These are phyloP conservation scores for Lithophane semibrunnea DNA, from an alignment of 2,888 invertebrate genomes.

Conservation along the genomic window DNA sequence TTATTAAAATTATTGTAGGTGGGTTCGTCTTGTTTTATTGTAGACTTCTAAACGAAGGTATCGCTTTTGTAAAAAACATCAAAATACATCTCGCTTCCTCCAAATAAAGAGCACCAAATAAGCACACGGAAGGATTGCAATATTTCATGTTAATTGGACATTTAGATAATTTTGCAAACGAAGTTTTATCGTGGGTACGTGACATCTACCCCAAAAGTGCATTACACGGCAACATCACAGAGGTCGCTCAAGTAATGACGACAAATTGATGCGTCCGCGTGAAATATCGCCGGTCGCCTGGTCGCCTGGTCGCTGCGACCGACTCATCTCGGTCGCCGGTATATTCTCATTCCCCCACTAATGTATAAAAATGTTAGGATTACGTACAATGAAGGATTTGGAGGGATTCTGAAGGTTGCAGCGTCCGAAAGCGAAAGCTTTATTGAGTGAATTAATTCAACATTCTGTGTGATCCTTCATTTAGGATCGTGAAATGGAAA, in stretches of 20 bases:
- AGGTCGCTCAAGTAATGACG: slow-evolving; percentile 70
- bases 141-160: slow-evolving; percentile 4
- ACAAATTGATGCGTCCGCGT: slow-evolving; percentile 71
- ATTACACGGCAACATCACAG: slow-evolving; percentile 53
- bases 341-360: slow-evolving; percentile 66
- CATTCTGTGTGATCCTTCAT: slow-evolving; percentile 62
- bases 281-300: slow-evolving; percentile 66
- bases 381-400: slow-evolving; percentile 66
- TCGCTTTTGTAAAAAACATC: background rate
- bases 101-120: no score
- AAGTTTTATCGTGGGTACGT: slow-evolving; percentile 42
- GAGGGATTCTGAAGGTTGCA: slow-evolving; percentile 63
- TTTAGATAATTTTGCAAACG: slow-evolving; percentile 34
- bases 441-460: slow-evolving; percentile 62
- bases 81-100: background rate
- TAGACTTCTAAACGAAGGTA: background rate
- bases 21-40: background rate
- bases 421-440: slow-evolving; percentile 53
- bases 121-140: background rate
- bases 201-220: slow-evolving; percentile 58
- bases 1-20: background rate
- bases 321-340: slow-evolving; percentile 49
- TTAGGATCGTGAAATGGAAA: slow-evolving; percentile 30
- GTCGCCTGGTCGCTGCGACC: slow-evolving; percentile 31
- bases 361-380: slow-evolving; percentile 72